A percentile compares a stretch with the other conserved stretches of the same genome.
phyloP scores from a whole-genome alignment of 2,888 invertebrate species.

The Pedicia rivosa region DNA sequence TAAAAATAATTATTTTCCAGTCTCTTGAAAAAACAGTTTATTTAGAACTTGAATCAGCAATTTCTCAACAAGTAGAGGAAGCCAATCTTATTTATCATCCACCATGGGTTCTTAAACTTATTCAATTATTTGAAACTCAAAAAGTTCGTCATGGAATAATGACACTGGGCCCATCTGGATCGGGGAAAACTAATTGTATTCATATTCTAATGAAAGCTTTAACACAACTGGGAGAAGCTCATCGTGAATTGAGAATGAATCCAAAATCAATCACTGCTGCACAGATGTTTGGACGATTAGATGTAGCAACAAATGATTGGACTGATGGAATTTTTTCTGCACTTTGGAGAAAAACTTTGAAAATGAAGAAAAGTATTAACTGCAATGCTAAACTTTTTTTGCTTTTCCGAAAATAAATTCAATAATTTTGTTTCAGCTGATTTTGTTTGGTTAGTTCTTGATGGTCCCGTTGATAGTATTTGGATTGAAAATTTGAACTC shows the following conservation, averaged over 20 bases:
- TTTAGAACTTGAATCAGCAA: conserved; percentile 75
- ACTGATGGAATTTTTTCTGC: conserved; percentile 97
- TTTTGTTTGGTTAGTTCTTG: conserved; percentile 84
- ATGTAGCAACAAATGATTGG: conserved; percentile 97
- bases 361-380: conserved; percentile 71
- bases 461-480: conserved; percentile 93
- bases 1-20: neutral
- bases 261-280: conserved; percentile 95
- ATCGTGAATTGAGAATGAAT: conserved; percentile 94
- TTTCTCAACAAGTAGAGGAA: conserved; percentile 65
- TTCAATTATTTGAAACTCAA: conserved; percentile 93
- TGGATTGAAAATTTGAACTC: conserved; percentile 98
- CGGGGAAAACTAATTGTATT: conserved; percentile 84
- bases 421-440: conserved; percentile 42
- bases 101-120: conserved; percentile 89
- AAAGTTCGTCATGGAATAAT: conserved; percentile 90
- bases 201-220: conserved; percentile 81
- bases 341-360: conserved; percentile 86
- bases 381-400: no score
- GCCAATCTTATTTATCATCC: conserved; percentile 76
- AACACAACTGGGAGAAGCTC: conserved; percentile 66
- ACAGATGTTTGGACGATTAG: conserved; percentile 93
- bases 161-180: conserved; percentile 88
- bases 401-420: conserved; percentile 4
- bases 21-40: conserved; percentile 87